Base-by-base conservation (phyloP, 2,888 invertebrate genomes). In the Sesia bembeciformis region DNA sequence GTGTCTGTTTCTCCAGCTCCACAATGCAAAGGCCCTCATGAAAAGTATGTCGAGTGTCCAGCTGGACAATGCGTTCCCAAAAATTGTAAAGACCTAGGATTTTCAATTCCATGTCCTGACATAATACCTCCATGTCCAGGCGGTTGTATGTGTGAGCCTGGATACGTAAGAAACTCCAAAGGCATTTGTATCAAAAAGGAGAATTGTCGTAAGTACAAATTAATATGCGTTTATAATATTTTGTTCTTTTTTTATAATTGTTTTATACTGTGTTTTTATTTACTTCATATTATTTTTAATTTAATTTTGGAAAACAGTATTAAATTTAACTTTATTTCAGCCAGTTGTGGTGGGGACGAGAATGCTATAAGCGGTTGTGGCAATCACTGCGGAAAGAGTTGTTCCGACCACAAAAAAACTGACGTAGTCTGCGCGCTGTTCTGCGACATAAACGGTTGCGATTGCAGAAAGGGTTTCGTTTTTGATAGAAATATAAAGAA, bases 331-430 rank as follows among this genome's bases (percentile, higher is more conserved):
- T 23, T 50, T 46, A 39, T 61, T 58, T 38, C 65, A 80, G 76
- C 72, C 0, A 69, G 67, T 55, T 84, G 84, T 57, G 70, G 72
- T 3, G 77, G 74, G 0, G 83, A 84, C 55, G 58, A 56, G 51
- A 83, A 83, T 54, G 82, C 84, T 0, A 76, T 72, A 3, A 68
- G 74, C 0, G 84, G 84, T 4, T 84, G 84, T 54, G 82, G 83
- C 0, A 81, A 83, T 66, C 72, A 77, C 58, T 84, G 84, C 57
- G 81, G 83, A 3, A 75, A 74, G 55, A 72, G 70, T 3, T 84
- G 84, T 52, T 74, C 78, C 0, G 84, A 84, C 60, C 72, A 78
- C 60, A 67, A 61, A 42, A 74, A 79, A 4, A 58, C 63, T 1
- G 77, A 82, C 63, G 81, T 82, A 56, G 80, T 75, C 0, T 84